Evolutionary conservation across 30 jellyfish, hydroid and myxozoan genomes (phyloP).

Genomic region (Aurelia sp.): DNA sequence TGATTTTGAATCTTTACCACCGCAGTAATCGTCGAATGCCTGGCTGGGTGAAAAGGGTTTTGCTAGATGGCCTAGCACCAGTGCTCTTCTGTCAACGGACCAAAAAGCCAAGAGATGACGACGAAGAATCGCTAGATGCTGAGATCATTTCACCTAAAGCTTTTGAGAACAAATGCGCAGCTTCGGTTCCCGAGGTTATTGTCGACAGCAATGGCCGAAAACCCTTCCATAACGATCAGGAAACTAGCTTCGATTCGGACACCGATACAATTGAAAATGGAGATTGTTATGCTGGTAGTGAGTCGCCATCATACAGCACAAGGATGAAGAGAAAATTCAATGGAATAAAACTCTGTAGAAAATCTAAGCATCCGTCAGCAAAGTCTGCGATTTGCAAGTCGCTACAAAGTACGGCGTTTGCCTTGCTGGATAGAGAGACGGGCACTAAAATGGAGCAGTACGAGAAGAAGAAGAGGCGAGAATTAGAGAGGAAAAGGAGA

Average conservation of each 20-base stretch:
- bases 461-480: slow-evolving; percentile 44
- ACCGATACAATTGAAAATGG: slow-evolving; percentile 10
- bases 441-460: slow-evolving; percentile 19
- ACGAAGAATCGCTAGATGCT: not conserved
- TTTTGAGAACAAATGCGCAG: too few species aligned
- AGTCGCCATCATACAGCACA: not conserved
- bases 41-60: slow-evolving; percentile 41
- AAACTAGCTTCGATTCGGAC: slow-evolving; percentile 2
- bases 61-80: slow-evolving; percentile 80
- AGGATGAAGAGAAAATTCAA: not conserved
- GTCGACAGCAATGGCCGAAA: slow-evolving; percentile 8
- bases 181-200: slow-evolving; percentile 19
- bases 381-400: slow-evolving; percentile 34
- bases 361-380: not conserved
- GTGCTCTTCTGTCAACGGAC: slow-evolving; percentile 65
- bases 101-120: slow-evolving; percentile 5
- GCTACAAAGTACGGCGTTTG: slow-evolving; percentile 17
- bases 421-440: slow-evolving; percentile 6
- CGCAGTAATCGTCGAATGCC: slow-evolving; percentile 82
- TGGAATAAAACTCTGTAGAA: not conserved
- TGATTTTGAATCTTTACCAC: slow-evolving; percentile 71
- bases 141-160: too few species aligned
- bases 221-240: not conserved
- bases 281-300: not conserved
- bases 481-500: slow-evolving; percentile 28